Evolutionary conservation across 2,888 invertebrate species (phyloP).

Genomic region (Calliphora vomitoria): DNA sequence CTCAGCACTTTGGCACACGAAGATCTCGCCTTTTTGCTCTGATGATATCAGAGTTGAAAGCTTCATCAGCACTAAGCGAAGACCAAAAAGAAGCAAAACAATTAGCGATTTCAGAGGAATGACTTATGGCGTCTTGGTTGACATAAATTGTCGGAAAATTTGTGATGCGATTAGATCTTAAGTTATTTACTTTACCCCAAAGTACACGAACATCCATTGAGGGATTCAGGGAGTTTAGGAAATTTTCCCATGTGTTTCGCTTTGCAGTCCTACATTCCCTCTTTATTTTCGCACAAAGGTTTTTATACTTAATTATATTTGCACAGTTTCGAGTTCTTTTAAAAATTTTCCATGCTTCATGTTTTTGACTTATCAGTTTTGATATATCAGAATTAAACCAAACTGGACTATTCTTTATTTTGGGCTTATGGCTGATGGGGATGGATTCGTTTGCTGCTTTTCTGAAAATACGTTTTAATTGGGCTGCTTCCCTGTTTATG

Average conservation of each 20-base stretch:
- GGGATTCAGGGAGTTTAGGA: background rate
- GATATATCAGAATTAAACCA: slow-evolving; percentile 7
- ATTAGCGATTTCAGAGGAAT: slow-evolving; percentile 24
- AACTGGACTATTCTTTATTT: background rate
- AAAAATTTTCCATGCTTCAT: slow-evolving; percentile 5
- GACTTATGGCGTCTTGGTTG: background rate
- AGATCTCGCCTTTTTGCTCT: too few species aligned
- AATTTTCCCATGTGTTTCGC: background rate
- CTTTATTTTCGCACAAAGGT: background rate
- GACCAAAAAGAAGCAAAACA: slow-evolving; percentile 17
- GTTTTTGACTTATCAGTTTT: background rate
- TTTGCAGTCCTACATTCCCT: background rate
- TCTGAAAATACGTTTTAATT: background rate
- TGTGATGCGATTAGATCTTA: background rate
- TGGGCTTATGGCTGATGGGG: background rate
- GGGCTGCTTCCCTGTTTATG: slow-evolving; percentile 2
- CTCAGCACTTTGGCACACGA: too few species aligned
- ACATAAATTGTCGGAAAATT: slow-evolving; percentile 9
- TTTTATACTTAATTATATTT: background rate
- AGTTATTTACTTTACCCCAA: background rate
- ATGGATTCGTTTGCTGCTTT: slow-evolving; percentile 30
- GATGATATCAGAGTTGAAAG: background rate
- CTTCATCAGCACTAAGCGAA: slow-evolving; percentile 4
- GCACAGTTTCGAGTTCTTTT: background rate
- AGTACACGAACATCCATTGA: background rate